Conservation (phyloP, 2,797 vertebrate genomes). For the Leptodactylus fallax region DNA sequence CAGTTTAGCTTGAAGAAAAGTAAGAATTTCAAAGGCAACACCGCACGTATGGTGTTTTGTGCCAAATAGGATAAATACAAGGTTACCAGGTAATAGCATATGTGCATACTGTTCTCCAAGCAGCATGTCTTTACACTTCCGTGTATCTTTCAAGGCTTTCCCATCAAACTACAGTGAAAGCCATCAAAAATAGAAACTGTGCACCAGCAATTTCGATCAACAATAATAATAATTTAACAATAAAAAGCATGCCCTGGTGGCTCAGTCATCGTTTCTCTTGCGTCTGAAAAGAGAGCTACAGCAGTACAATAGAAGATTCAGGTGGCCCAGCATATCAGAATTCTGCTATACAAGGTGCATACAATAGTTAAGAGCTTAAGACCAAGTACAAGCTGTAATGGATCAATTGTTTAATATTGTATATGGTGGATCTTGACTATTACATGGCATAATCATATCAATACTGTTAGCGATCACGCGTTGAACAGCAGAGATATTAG, state of each 20-base stretch:
- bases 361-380: not conserved
- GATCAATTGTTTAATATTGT: not conserved
- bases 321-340: not conserved
- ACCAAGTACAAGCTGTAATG: not conserved
- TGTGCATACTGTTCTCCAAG: constrained; percentile 47
- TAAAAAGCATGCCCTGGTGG: not conserved
- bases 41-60: constrained; percentile 1
- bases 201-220: constrained; percentile 19
- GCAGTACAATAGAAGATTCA: not conserved
- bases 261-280: constrained; percentile 6
- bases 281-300: constrained; percentile 1
- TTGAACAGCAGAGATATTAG: not conserved
- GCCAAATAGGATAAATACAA: constrained; percentile 6
- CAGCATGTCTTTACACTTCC: constrained; percentile 39
- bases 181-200: not conserved
- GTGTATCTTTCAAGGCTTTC: constrained; percentile 43
- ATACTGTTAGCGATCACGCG: not conserved
- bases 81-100: constrained; percentile 44
- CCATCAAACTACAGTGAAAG: constrained; percentile 43
- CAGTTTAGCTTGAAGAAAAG: not conserved
- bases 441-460: not conserved
- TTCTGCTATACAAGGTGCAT: not conserved
- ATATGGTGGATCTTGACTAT: not conserved
- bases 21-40: constrained; percentile 44
- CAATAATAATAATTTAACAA: constrained; percentile 44